phyloP scores from a whole-genome alignment of 2,797 vertebrate genomes.

The Myotis planiceps region DNA sequence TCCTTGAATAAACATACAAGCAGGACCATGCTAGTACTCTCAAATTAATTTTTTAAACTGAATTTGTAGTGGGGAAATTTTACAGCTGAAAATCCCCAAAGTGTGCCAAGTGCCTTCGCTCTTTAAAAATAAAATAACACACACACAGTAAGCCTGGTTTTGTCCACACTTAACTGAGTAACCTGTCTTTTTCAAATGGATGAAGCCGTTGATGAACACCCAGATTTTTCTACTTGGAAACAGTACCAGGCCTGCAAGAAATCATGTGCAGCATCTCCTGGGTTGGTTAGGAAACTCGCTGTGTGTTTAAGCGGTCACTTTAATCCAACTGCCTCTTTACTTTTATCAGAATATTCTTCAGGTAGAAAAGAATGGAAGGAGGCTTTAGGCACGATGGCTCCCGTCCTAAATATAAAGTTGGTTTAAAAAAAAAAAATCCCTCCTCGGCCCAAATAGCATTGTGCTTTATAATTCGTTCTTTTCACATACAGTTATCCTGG shows the following conservation, averaged over 20 bases:
- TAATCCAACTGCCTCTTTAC: constrained; percentile 34
- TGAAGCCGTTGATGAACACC: constrained; percentile 65
- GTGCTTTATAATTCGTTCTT: constrained; percentile 81
- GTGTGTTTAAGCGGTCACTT: constrained; percentile 62
- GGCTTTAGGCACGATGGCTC: constrained; percentile 72
- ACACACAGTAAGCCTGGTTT: constrained; percentile 48
- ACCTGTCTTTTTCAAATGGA: constrained; percentile 62
- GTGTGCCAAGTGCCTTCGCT: constrained; percentile 23
- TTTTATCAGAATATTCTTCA: constrained; percentile 70
- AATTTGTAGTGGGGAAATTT: constrained; percentile 63
- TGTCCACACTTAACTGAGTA: constrained; percentile 61
- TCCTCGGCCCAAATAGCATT: constrained; percentile 81
- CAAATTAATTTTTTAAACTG: constrained; percentile 80
- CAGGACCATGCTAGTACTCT: constrained; percentile 81
- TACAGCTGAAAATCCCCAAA: constrained; percentile 17
- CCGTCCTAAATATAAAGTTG: constrained; percentile 80
- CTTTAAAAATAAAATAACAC: constrained; percentile 76
- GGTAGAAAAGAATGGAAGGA: constrained; percentile 70
- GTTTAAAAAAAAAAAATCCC: constrained; percentile 71
- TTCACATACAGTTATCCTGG: constrained; percentile 83
- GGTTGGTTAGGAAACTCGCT: constrained; percentile 44
- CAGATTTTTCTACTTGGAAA: constrained; percentile 66
- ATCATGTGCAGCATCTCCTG: background rate
- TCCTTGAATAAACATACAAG: constrained; percentile 85
- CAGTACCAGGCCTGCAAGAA: constrained; percentile 47